Base-by-base conservation (phyloP, 1,140 invertebrate genomes). In the Sweltsa coloradensis region DNA sequence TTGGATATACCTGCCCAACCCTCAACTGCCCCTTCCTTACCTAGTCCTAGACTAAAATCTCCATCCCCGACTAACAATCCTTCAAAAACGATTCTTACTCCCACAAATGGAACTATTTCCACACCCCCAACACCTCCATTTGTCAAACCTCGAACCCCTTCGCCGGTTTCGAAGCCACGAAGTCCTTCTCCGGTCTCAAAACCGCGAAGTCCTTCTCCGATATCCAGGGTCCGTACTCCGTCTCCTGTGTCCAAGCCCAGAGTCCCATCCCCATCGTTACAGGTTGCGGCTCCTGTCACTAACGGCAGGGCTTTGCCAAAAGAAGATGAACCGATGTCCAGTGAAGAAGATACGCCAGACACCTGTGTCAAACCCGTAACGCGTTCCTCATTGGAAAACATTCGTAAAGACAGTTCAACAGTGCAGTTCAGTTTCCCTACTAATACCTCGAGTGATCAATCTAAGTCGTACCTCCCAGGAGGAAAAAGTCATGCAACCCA, bases 381-480 rank as follows among this genome's bases (percentile, higher is more conserved):
- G 0, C 71, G 70, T 45, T 59, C 65, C 2, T 77, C 79, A 1
- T 54, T 80, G 34, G 77, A 79, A 31, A 81, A 82, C 57, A 84
- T 83, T 54, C 66, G 75, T 16, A 74, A 74, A 60, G 80, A 79
- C 18, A 76, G 77, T 18, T 71, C 64, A 24, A 73, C 72, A 2
- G 67, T 78, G 47, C 70, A 75, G 46, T 79, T 76, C 57, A 72
- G 71, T 44, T 81, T 83, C 48, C 18, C 13, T 36, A 22, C 19
- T 19, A 46, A 34, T 36, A 13, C n/a, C 23, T 2, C 61, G 19
- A 58, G 61, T 29, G 16, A 55, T 25, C 65, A 43, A 58, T 57
- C 44, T 14, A 67, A 65, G 39, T 66, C 68, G 3, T 72, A 78
- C 51, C 54, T 78, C 27, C 73, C 76, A 2, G 56, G 68, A 18